Evolutionary conservation across 1,140 invertebrate species (phyloP).

Genomic region (Dendroctonus valens): DNA sequence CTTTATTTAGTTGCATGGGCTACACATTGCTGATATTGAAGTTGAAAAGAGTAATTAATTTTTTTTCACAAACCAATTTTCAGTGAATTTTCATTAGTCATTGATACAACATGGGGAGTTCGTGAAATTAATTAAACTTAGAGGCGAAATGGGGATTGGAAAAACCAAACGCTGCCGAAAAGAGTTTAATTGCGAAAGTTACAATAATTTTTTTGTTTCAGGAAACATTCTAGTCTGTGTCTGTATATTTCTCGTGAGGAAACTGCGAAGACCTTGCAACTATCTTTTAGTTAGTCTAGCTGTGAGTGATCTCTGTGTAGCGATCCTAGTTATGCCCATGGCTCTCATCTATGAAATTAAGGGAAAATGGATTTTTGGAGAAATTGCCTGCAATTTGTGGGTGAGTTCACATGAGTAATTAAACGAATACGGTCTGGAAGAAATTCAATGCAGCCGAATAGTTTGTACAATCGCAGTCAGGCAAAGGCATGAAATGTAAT

Average conservation of each 20-base stretch:
- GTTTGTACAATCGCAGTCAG: too few species aligned
- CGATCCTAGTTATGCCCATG: constrained; percentile 81
- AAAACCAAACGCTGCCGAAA: too few species aligned
- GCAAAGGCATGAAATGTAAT: not conserved
- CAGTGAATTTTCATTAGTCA: too few species aligned
- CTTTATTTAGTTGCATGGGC: too few species aligned
- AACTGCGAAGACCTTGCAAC: constrained; percentile 80
- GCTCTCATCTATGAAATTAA: constrained; percentile 79
- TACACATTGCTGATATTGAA: too few species aligned
- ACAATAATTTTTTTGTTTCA: constrained; percentile 7
- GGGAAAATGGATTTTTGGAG: constrained; percentile 81
- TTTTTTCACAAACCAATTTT: too few species aligned
- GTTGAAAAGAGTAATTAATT: too few species aligned
- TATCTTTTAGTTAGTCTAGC: constrained; percentile 89
- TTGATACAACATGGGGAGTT: too few species aligned
- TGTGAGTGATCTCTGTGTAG: constrained; percentile 82
- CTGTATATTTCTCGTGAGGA: constrained; percentile 80
- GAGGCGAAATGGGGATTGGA: too few species aligned
- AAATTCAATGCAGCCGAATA: not conserved
- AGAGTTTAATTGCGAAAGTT: too few species aligned
- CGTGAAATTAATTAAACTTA: too few species aligned
- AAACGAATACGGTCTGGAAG: not conserved
- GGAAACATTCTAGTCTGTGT: constrained; percentile 83
- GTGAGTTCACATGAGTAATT: constrained; percentile 48
- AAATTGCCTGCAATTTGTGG: constrained; percentile 82